A percentile compares a stretch with the other conserved stretches of the same genome.
Evolutionary conservation across 2,113 vertebrate genomes (phyloP).

Genomic region (Platichthys flesus): DNA sequence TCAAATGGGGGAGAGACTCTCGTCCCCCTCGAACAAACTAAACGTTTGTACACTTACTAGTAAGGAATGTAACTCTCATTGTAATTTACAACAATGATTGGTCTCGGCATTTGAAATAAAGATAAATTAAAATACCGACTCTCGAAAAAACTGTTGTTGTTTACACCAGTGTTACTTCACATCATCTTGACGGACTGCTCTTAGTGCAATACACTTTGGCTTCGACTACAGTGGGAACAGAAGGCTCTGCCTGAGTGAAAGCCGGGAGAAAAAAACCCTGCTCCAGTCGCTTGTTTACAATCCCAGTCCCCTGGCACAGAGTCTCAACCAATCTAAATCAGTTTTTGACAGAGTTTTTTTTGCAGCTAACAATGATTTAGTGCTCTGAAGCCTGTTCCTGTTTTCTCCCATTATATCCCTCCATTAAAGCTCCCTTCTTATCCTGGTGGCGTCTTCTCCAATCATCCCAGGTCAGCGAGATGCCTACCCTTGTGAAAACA

Average conservation of each 20-base stretch:
- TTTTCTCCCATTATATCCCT: neutral
- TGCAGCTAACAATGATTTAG: constrained; percentile 20
- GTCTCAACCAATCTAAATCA: constrained; percentile 21
- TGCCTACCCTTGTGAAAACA: constrained; percentile 6
- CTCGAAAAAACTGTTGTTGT: neutral
- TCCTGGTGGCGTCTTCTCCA: neutral
- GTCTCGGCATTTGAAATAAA: neutral
- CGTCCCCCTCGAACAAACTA: too few relatives aligned
- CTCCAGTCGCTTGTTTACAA: constrained; percentile 53
- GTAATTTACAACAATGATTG: neutral
- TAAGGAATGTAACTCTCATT: neutral
- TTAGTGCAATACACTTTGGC: neutral
- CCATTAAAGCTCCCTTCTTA: neutral
- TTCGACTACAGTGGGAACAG: constrained; percentile 5
- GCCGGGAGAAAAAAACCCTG: constrained; percentile 28
- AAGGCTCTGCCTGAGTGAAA: constrained; percentile 23
- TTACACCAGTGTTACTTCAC: neutral
- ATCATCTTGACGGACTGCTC: neutral
- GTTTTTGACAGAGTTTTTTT: constrained; percentile 3
- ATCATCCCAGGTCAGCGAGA: neutral
- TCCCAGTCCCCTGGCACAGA: constrained; percentile 25
- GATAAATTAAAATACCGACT: too few relatives aligned
- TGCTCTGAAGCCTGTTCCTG: neutral
- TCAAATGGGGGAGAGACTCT: too few relatives aligned
- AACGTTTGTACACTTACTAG: too few relatives aligned